Conservation (phyloP, 2,113 vertebrate species). For the Dendropsophus ebraccatus region DNA sequence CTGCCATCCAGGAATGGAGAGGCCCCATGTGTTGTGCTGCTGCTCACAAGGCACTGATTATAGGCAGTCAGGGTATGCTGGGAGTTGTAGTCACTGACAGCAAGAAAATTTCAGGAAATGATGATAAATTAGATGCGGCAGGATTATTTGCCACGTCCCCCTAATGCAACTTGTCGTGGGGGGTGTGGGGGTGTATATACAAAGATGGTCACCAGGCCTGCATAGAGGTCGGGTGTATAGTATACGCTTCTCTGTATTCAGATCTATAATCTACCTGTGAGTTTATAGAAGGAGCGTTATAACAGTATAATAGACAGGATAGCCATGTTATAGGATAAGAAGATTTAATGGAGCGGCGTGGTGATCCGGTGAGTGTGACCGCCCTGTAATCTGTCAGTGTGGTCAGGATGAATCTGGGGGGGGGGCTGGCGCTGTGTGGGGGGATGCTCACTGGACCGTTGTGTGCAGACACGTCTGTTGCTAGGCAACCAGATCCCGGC, state of each 20-base stretch:
- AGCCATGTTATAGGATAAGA: not conserved
- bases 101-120: not conserved
- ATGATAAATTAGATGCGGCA: no score
- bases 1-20: no score
- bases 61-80: no score
- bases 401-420: not conserved
- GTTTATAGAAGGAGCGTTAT: not conserved
- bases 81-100: not conserved
- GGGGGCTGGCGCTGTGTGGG: not conserved
- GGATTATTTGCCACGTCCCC: no score
- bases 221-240: no score
- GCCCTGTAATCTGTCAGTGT: not conserved
- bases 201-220: no score
- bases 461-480: constrained; percentile 26
- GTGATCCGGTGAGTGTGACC: not conserved
- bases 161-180: not conserved
- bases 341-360: not conserved
- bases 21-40: no score
- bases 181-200: no score
- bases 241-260: no score
- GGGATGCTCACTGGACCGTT: constrained; percentile 51
- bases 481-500: constrained; percentile 37
- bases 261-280: no score
- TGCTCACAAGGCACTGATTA: no score
- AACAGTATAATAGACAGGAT: not conserved